Evolutionary conservation across 2,113 vertebrate genomes (phyloP).

Genomic region (Mesocricetus auratus): DNA sequence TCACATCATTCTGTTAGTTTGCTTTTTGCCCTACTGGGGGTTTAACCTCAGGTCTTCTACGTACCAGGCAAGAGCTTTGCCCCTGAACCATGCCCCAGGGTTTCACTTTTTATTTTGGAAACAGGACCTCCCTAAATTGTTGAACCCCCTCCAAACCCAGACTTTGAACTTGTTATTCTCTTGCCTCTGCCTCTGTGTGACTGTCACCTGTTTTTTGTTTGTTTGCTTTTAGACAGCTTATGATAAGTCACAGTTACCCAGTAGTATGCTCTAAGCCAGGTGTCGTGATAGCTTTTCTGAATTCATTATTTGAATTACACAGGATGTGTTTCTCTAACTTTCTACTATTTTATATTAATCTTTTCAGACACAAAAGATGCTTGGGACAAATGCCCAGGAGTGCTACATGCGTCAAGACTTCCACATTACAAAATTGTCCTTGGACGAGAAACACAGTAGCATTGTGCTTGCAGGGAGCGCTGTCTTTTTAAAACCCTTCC

Average conservation of each 20-base stretch:
- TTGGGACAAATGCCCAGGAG: neutral
- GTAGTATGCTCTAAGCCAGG: neutral
- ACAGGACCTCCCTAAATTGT: neutral
- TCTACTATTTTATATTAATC: neutral
- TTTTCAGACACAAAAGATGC: constrained; percentile 20
- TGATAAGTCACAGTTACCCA: neutral
- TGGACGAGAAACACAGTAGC: neutral
- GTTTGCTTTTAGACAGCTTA: neutral
- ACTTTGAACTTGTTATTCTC: neutral
- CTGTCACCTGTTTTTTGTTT: neutral
- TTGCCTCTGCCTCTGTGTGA: neutral
- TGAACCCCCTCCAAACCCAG: neutral
- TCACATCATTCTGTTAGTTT: neutral
- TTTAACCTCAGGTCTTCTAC: neutral
- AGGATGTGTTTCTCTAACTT: neutral
- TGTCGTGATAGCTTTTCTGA: neutral
- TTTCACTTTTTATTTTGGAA: neutral
- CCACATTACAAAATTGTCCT: neutral
- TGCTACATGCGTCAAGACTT: neutral
- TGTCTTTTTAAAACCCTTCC: neutral
- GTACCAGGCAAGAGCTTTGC: neutral
- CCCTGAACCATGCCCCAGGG: neutral
- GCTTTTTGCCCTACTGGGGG: no score
- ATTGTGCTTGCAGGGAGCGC: neutral
- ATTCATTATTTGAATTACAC: neutral